Base-by-base conservation (phyloP, 2,113 vertebrate species). In the Lophura nycthemera region DNA sequence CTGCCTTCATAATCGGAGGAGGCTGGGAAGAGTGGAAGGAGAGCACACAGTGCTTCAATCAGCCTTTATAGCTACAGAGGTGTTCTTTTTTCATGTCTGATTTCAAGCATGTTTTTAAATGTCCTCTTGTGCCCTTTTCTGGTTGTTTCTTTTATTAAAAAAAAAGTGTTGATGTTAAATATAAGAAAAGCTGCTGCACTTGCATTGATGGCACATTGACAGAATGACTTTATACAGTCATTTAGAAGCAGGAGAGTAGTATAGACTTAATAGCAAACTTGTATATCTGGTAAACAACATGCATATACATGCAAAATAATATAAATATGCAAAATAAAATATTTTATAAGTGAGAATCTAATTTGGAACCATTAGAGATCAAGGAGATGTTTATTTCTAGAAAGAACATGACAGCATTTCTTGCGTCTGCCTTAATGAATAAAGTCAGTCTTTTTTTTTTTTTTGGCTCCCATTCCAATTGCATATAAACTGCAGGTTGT, bases 71-170 rank as follows among this genome's bases (percentile, higher is more conserved):
- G 32, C 29, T 67, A 54, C 25, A 69, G 52, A 88, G 38, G 48
- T 59, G 59, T 42, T 61, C 22, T 32, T 86, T 94, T 78, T 75
- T 77, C 40, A 86, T 52, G n/a, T 76, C 65, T 92, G n/a, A 78
- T 95, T 96, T 96, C 70, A 94, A 69, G 52, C 32, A 56, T 72
- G 80, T 78, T 73, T 92, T 56, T 32, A 75, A 88, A 94, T 85
- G 71, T 84, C 56, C 64, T 73, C 36, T 5, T 30, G 27, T 87
- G 72, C 40, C 66, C 56, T 93, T 96, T 86, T 48, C 73, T 86
- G 34, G 32, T 48, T 82, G 25, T 4, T 86, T 75, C 45, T 78
- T 76, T 84, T 83, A 73, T 79, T 84, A 86, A 93, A 93, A 86
- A 94, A 93, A 79, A 93, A 83, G 43, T 66, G 24, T 82, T 83